Evolutionary conservation across 2,113 vertebrate genomes (phyloP), one percentile per base, ranked within the genome.

Genomic region (Piliocolobus tephrosceles): DNA sequence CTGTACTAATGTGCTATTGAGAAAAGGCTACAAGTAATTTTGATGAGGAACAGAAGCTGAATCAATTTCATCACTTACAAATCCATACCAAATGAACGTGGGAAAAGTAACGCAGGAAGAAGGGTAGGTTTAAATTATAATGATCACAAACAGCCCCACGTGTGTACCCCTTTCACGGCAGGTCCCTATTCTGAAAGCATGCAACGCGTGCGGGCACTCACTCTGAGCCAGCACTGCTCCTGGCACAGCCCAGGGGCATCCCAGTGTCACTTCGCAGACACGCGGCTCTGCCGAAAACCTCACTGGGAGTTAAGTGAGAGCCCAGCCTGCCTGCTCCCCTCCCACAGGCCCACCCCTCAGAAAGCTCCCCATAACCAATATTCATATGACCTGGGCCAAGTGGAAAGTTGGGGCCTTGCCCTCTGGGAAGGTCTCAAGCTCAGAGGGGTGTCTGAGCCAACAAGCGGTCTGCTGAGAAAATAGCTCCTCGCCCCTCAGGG

Each of bases 131-230:
- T 45, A 30, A 20, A 22, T 18, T 0, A 4, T 0, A 18, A 30
- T 14, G 1, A 4, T 18, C 35, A 13, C 38, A 8, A 13, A 27
- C 3, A 55, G 27, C 7, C 45, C 0, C 0, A 5, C 0, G 18
- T 8, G 9, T 6, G 40, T 0, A 0, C 3, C 20, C 18, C n/a
- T 17, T n/a, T 11, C 25, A 8, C 0, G 0, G 3, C 2, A 6
- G 72, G 50, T 2, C 4, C 1, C 0, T 6, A 2, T 3, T 5
- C 1, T n/a, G 43, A 30, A 40, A 9, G 61, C 2, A 64, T 11
- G 1, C 20, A 20, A 61, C 6, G 32, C 1, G 1, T 0, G 13
- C 38, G 12, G 14, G 14, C 10, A 23, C 13, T 25, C 10, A 1
- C 61, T 47, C 6, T 0, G 5, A 25, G 8, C 81, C 52, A 18